These are phyloP conservation scores for Drosophila baimaii DNA, from an alignment of 1,140 invertebrate genomes.

Conservation along the genomic window DNA sequence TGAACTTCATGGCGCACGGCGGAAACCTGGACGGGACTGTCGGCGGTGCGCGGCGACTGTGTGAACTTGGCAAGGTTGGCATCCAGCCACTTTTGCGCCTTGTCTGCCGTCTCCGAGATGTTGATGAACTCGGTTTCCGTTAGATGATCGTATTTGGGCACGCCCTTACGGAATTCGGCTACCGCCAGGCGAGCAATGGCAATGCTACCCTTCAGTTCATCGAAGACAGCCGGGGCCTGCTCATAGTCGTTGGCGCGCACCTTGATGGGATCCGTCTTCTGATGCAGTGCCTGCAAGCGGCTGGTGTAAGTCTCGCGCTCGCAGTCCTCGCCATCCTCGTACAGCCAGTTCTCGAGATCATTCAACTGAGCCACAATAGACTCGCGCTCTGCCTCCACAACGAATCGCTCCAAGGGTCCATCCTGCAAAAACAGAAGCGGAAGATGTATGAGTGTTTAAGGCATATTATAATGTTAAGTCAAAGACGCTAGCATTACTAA, in stretches of 20 bases:
- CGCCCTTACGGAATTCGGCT: conserved; percentile 87
- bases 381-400: conserved; percentile 89
- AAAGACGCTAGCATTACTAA: too few relatives aligned
- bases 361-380: conserved; percentile 89
- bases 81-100: conserved; percentile 90
- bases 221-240: conserved; percentile 89
- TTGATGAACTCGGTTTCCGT: conserved; percentile 92
- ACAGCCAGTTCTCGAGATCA: conserved; percentile 97
- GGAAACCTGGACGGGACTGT: conserved; percentile 90
- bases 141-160: conserved; percentile 93
- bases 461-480: too few relatives aligned
- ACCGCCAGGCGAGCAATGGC: conserved; percentile 91
- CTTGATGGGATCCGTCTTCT: conserved; percentile 93
- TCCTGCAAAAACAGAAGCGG: conserved; percentile 86
- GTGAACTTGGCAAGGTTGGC: conserved; percentile 87
- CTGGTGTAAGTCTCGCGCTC: conserved; percentile 89
- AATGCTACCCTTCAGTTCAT: conserved; percentile 90
- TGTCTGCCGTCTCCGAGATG: conserved; percentile 86
- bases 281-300: conserved; percentile 86
- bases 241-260: conserved; percentile 91
- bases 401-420: conserved; percentile 90
- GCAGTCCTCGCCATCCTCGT: conserved; percentile 96
- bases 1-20: conserved; percentile 91
- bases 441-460: background rate
- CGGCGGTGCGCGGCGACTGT: conserved; percentile 86